Percentiles rank a stretch among this genome's conserved stretches.
Evolutionary conservation across 2,797 vertebrate species (phyloP).

Genomic region (Threskiornis aethiopicus): DNA sequence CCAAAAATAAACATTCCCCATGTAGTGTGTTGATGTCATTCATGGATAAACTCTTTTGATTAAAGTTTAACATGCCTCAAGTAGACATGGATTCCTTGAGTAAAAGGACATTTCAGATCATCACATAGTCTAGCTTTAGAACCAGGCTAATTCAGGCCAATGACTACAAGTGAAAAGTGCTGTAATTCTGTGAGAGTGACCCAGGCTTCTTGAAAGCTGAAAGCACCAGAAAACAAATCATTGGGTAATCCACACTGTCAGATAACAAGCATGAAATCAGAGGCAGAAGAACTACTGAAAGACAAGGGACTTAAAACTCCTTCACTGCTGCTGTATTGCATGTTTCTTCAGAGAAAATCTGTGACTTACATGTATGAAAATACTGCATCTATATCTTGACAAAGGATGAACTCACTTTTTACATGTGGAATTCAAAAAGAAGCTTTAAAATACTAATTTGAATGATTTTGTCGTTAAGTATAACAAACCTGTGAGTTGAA

Average conservation of each 20-base stretch:
- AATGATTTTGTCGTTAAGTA: background rate
- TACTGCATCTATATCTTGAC: background rate
- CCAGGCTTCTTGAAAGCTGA: background rate
- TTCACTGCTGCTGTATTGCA: background rate
- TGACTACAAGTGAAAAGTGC: background rate
- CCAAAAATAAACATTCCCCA: background rate
- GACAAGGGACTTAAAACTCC: background rate
- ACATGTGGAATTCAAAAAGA: background rate
- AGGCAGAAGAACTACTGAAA: background rate
- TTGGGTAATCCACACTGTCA: background rate
- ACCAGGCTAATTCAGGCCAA: background rate
- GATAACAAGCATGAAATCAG: background rate
- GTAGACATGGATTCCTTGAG: background rate
- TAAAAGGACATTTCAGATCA: background rate
- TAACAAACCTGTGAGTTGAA: background rate
- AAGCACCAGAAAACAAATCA: background rate
- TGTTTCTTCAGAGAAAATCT: background rate
- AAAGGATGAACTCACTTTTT: background rate
- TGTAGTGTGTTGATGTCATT: background rate
- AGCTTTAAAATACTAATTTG: background rate
- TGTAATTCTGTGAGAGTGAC: background rate
- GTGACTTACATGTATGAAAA: background rate
- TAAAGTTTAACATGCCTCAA: background rate
- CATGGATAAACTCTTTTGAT: background rate
- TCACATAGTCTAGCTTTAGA: background rate